These are phyloP conservation scores for Magallana angulata DNA, from an alignment of 1,140 invertebrate genomes.

Conservation along the genomic window DNA sequence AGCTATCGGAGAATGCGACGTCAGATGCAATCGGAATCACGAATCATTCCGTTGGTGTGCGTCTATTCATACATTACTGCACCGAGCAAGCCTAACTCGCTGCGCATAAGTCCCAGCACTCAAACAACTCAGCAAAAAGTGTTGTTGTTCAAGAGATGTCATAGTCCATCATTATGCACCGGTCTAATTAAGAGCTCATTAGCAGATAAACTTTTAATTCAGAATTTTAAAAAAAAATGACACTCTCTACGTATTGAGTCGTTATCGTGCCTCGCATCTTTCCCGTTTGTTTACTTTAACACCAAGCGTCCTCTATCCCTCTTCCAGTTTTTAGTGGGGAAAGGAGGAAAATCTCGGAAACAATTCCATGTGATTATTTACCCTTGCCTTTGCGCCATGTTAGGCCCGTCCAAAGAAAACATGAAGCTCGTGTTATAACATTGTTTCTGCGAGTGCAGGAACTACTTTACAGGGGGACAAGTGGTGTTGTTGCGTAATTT, in stretches of 20 bases:
- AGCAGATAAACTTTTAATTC: not conserved
- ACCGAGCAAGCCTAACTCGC: too few species aligned
- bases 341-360: not conserved
- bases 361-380: constrained; percentile 9
- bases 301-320: not conserved
- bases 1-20: not conserved
- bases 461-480: not conserved
- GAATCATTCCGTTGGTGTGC: not conserved
- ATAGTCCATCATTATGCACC: not conserved
- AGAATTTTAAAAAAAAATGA: not conserved
- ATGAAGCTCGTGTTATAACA: not conserved
- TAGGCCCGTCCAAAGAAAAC: not conserved
- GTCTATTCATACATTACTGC: not conserved
- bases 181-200: constrained; percentile 21
- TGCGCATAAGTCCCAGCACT: too few species aligned
- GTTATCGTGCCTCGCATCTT: not conserved
- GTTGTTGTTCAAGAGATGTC: not conserved
- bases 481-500: not conserved
- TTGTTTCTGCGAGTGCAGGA: constrained; percentile 14
- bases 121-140: not conserved
- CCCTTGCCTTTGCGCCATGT: not conserved
- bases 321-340: not conserved
- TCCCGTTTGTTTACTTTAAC: not conserved
- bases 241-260: not conserved
- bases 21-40: not conserved